Percentiles rank a stretch among this genome's conserved stretches.
Conservation (phyloP, 1,140 invertebrate genomes). For the Orchesella cincta region DNA sequence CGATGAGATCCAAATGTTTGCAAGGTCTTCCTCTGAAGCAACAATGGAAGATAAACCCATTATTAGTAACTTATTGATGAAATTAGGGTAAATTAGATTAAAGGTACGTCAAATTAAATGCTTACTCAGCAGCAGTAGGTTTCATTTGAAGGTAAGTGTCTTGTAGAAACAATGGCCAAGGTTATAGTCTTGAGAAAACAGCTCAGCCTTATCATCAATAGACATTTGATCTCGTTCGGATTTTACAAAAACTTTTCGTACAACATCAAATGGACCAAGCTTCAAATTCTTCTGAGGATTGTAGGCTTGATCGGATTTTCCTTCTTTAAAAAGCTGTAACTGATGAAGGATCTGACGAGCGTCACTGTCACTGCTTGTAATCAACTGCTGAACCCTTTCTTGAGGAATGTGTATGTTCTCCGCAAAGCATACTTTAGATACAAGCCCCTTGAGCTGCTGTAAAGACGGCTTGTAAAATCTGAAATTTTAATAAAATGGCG, state of each 20-base stretch:
- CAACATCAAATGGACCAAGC: conserved; percentile 87
- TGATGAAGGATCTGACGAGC: conserved; percentile 90
- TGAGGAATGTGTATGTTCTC: conserved; percentile 82
- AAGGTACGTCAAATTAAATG: not conserved
- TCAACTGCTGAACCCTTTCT: conserved; percentile 78
- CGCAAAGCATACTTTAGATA: conserved; percentile 89
- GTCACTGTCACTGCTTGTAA: conserved; percentile 86
- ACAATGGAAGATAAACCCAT: conserved; percentile 29
- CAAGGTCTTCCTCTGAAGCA: conserved; percentile 50
- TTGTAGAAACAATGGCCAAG: conserved; percentile 94
- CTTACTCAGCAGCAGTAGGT: conserved; percentile 37
- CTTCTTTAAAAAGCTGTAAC: conserved; percentile 73
- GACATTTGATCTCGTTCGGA: conserved; percentile 80
- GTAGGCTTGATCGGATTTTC: conserved; percentile 57
- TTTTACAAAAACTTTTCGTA: conserved; percentile 82
- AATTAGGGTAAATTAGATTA: not conserved
- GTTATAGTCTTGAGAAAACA: conserved; percentile 98
- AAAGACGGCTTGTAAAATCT: conserved; percentile 74
- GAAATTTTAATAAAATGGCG: conserved; percentile 54
- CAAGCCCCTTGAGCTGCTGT: conserved; percentile 88
- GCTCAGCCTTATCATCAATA: conserved; percentile 79
- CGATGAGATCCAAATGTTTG: conserved; percentile 67
- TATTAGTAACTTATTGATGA: too few relatives aligned
- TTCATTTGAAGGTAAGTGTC: conserved; percentile 78
- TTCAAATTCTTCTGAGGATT: conserved; percentile 71